These are phyloP conservation scores for Capitulum mitella DNA, from an alignment of 2,888 invertebrate genomes.

Conservation along the genomic window DNA sequence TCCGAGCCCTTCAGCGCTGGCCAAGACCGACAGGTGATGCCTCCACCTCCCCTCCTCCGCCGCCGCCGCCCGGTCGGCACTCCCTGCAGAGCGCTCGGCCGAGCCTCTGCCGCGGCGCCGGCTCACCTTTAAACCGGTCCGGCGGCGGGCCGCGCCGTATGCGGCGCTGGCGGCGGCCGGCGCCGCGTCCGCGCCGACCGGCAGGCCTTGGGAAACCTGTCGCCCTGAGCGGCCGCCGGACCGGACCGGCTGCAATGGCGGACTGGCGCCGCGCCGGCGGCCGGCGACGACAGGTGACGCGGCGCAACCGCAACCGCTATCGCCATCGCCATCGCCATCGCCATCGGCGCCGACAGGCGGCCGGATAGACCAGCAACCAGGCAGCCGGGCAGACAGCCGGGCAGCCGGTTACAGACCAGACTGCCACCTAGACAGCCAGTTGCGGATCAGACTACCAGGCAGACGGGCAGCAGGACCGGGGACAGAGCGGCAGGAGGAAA, in stretches of 20 bases:
- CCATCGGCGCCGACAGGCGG: not conserved
- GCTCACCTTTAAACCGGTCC: not conserved
- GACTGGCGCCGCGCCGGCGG: not conserved
- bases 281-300: not conserved
- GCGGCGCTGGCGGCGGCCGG: not conserved
- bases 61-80: too few species aligned
- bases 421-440: too few species aligned
- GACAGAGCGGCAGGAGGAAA: too few species aligned
- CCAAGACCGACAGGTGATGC: too few species aligned
- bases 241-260: not conserved
- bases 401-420: not conserved
- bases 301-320: too few species aligned
- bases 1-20: too few species aligned
- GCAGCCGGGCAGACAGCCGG: too few species aligned
- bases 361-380: not conserved
- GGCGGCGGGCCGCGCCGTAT: not conserved
- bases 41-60: too few species aligned
- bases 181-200: not conserved
- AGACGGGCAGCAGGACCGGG: too few species aligned
- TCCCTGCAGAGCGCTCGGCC: not conserved
- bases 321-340: too few species aligned
- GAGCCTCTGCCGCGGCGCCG: not conserved
- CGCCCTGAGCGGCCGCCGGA: not conserved
- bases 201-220: conserved; percentile 21
- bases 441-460: too few species aligned